Evolutionary conservation across 2,797 vertebrate species (phyloP).

Genomic region (Tragelaphus oryx): DNA sequence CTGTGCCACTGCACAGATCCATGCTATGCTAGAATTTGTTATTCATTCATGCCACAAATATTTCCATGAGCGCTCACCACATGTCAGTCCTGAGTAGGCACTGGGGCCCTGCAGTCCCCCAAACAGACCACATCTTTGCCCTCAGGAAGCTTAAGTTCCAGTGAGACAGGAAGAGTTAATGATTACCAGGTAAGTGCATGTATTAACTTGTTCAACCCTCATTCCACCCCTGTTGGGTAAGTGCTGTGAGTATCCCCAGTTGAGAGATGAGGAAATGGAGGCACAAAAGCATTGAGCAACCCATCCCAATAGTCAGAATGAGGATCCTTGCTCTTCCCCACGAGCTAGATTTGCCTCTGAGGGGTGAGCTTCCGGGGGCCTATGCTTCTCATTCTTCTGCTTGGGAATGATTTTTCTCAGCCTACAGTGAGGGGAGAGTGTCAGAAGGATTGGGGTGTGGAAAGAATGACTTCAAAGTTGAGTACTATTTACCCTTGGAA

Average conservation of each 20-base stretch:
- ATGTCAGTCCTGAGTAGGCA: not conserved
- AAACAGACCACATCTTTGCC: not conserved
- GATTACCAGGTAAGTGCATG: not conserved
- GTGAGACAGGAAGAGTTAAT: not conserved
- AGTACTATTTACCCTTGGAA: not conserved
- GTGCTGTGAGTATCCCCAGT: not conserved
- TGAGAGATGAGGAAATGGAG: not conserved
- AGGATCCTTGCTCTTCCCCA: not conserved
- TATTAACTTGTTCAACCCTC: not conserved
- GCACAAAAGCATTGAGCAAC: not conserved
- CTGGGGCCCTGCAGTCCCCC: not conserved
- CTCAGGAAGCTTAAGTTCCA: not conserved
- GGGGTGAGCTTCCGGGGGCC: rapidly evolving
- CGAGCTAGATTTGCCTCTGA: not conserved
- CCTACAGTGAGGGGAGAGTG: not conserved
- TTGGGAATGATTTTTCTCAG: not conserved
- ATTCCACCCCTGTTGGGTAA: not conserved
- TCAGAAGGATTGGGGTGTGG: not conserved
- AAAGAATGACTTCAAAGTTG: not conserved
- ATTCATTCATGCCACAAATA: not conserved
- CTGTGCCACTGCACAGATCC: not conserved
- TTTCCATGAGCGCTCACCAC: not conserved
- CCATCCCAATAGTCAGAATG: not conserved
- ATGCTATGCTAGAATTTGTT: not conserved
- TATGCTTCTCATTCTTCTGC: not conserved